Evolutionary conservation across 2,113 vertebrate species (phyloP).

Genomic region (Sceloporus undulatus): DNA sequence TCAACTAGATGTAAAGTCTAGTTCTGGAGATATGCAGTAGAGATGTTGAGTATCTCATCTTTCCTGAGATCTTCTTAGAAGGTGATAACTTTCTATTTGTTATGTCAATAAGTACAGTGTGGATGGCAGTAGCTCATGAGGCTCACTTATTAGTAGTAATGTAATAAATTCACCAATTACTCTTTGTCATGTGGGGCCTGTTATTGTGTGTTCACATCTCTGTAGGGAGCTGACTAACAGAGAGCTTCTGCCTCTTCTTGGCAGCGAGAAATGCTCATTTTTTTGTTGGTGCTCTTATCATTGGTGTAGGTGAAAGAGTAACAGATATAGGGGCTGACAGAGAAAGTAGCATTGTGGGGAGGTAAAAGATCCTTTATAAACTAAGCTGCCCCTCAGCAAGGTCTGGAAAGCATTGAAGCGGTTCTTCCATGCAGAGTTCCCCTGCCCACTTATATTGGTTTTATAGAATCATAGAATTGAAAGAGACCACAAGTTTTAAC

Average conservation of each 20-base stretch:
- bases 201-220: conserved; percentile 54
- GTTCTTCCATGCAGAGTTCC: not conserved
- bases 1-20: conserved; percentile 37
- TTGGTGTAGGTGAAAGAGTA: not conserved
- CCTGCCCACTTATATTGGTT: not conserved
- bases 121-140: accelerated
- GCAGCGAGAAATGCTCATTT: conserved; percentile 44
- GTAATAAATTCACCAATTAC: conserved; percentile 20
- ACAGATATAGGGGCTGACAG: not conserved
- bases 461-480: no score
- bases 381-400: conserved; percentile 2
- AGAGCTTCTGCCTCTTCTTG: conserved; percentile 35
- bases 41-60: conserved; percentile 7
- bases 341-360: conserved; percentile 34
- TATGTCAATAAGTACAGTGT: not conserved
- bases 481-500: not conserved
- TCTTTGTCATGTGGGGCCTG: conserved; percentile 1
- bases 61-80: not conserved
- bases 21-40: conserved; percentile 40
- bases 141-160: not conserved
- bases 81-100: conserved; percentile 13
- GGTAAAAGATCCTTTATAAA: not conserved
- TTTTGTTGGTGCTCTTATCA: conserved; percentile 56
- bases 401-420: not conserved
- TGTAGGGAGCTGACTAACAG: conserved; percentile 17